Evolutionary conservation across 2,797 vertebrate species (phyloP), one percentile per base, ranked within the genome.

Genomic region (Acanthurus lineatus): DNA sequence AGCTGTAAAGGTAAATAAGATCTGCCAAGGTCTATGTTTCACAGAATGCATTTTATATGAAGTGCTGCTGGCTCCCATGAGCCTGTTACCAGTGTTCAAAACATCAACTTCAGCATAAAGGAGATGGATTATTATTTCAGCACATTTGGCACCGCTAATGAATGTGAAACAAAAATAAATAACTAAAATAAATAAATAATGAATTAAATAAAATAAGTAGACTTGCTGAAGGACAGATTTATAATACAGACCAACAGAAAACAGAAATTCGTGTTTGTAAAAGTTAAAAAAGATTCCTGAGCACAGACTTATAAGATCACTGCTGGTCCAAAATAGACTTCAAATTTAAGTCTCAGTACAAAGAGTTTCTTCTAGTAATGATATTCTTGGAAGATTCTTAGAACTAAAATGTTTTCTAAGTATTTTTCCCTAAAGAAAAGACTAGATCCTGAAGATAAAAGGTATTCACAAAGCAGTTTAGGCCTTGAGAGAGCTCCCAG

Each of bases 1-100:
- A 58, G 82, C 68, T 53, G 81, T 65, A 63, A 65, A 87, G 77
- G 81, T 70, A 88, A 79, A 84, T 72, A 51, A 67, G 70, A 76
- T 64, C 59, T 22, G 38, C 71, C 22, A 61, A 48, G 65, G 57
- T 6, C 80, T 56, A 69, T 52, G 38, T 16, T 61, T 72, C 62
- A 63, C 66, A 45, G 14, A 52, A 51, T 63, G 53, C 38, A 32
- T 61, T 77, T 67, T 35, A 63, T 78, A 42, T 49, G 15, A 63
- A 44, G 19, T 38, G 20, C 10, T 45, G 51, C 14, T 51, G 20
- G 0, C 57, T 67, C 70, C 28, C 45, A 12, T 40, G 42, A 64
- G 47, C 38, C 42, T 57, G 48, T 3, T 45, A 53, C 14, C 22
- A 35, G 17, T 11, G 49, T 62, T 52, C 22, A 68, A 28, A 61